A percentile compares a stretch with the other conserved stretches of the same genome.
These are phyloP conservation scores for Gopherus flavomarginatus DNA, from an alignment of 2,113 vertebrate species.

Conservation along the genomic window DNA sequence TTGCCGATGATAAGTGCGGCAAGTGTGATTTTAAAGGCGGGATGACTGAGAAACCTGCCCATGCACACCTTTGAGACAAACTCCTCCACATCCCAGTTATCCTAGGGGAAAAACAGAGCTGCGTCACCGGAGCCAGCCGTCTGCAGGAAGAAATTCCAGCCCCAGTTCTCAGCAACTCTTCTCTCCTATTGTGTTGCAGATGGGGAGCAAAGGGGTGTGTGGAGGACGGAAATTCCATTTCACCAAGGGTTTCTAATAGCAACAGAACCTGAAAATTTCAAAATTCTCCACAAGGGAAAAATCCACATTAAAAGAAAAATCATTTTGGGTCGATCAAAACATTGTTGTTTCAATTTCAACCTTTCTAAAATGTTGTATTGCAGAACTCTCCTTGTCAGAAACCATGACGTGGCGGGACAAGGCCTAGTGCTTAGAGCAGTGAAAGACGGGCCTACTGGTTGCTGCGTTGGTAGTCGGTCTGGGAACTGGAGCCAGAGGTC, in stretches of 20 bases:
- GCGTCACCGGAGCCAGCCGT: not conserved
- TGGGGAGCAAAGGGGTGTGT: not conserved
- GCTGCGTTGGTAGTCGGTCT: not conserved
- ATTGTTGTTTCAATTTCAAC: not conserved
- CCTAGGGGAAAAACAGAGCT: not conserved
- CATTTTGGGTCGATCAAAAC: not conserved
- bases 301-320: not conserved
- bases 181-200: not conserved
- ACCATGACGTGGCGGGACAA: not conserved
- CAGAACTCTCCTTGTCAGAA: not conserved
- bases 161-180: not conserved
- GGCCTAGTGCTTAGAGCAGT: not conserved
- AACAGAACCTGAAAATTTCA: not conserved
- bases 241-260: not conserved
- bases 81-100: constrained; percentile 62
- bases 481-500: not conserved
- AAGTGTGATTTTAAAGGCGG: constrained; percentile 18
- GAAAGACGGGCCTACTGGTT: not conserved
- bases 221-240: not conserved
- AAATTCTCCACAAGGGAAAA: not conserved
- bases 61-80: constrained; percentile 35
- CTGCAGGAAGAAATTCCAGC: not conserved
- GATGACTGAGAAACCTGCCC: constrained; percentile 41
- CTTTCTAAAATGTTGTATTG: not conserved
- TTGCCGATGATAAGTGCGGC: constrained; percentile 35